A percentile compares a stretch with the other conserved stretches of the same genome.
Conservation (phyloP, 1,140 invertebrate species). For the Temnothorax curvispinosus region DNA sequence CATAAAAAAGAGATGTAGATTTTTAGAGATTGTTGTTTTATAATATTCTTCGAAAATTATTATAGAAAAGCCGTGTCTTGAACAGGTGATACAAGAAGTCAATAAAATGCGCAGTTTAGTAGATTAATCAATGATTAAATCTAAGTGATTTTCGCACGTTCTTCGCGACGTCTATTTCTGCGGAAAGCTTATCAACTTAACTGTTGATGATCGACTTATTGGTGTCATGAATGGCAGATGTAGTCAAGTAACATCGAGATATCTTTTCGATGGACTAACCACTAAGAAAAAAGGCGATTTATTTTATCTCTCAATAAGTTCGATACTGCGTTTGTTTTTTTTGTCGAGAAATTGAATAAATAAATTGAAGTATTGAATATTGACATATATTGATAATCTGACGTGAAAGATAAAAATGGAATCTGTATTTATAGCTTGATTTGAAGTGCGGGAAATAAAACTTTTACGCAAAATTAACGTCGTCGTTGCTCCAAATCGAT, state of each 20-base stretch:
- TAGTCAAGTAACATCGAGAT: not conserved
- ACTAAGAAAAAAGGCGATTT: not conserved
- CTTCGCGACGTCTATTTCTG: not conserved
- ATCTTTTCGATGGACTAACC: not conserved
- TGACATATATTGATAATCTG: not conserved
- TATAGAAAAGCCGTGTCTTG: not conserved
- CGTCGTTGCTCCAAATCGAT: not conserved
- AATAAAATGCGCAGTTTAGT: not conserved
- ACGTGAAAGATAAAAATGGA: not conserved
- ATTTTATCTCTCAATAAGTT: not conserved
- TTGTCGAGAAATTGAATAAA: slow-evolving; percentile 4
- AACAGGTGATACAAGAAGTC: not conserved
- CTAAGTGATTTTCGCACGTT: not conserved
- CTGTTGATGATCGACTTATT: slow-evolving; percentile 1
- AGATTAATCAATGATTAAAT: not conserved
- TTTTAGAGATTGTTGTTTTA: not conserved
- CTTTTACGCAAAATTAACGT: not conserved
- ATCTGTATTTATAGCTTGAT: not conserved
- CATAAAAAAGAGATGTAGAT: not conserved
- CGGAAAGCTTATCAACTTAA: slow-evolving; percentile 36
- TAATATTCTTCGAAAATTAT: not conserved
- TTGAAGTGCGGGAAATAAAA: not conserved
- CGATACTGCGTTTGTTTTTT: too few species aligned
- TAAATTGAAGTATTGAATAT: not conserved
- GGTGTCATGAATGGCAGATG: not conserved